Percentiles rank a stretch among this genome's conserved stretches.
Conservation (phyloP, 2,888 invertebrate species). For the Poecilus cupreus region DNA sequence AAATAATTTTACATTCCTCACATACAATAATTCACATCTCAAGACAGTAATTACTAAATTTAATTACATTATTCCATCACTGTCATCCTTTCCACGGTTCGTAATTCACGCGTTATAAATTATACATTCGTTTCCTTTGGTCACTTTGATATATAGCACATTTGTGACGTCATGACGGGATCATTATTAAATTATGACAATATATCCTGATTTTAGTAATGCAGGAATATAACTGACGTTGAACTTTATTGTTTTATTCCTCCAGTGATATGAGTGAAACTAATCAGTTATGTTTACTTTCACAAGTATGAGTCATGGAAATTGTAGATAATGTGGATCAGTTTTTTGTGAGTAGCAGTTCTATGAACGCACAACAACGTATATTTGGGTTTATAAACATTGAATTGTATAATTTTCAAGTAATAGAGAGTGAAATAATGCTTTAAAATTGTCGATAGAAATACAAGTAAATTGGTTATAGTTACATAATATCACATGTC, state of each 20-base stretch:
- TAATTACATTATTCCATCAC: neutral
- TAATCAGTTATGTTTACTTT: constrained; percentile 20
- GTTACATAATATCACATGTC: neutral
- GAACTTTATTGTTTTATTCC: neutral
- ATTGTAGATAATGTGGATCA: constrained; percentile 11
- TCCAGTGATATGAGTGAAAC: constrained; percentile 10
- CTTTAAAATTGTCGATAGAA: neutral
- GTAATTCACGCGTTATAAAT: constrained; percentile 12
- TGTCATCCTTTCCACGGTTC: neutral
- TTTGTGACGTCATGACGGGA: neutral
- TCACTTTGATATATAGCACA: constrained; percentile 4
- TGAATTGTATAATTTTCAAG: neutral
- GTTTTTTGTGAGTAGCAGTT: neutral
- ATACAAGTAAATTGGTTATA: neutral
- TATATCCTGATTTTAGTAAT: neutral
- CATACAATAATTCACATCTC: neutral
- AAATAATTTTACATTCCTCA: neutral
- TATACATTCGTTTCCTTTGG: neutral
- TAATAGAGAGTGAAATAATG: neutral
- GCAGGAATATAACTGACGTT: too few relatives aligned
- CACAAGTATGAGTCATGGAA: constrained; percentile 7
- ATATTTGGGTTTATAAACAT: neutral
- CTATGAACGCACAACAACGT: neutral
- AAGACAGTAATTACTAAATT: constrained; percentile 47
- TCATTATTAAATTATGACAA: neutral